Evolutionary conservation across 2,113 vertebrate species (phyloP), one percentile per base, ranked within the genome.

Genomic region (Mustela lutreola): DNA sequence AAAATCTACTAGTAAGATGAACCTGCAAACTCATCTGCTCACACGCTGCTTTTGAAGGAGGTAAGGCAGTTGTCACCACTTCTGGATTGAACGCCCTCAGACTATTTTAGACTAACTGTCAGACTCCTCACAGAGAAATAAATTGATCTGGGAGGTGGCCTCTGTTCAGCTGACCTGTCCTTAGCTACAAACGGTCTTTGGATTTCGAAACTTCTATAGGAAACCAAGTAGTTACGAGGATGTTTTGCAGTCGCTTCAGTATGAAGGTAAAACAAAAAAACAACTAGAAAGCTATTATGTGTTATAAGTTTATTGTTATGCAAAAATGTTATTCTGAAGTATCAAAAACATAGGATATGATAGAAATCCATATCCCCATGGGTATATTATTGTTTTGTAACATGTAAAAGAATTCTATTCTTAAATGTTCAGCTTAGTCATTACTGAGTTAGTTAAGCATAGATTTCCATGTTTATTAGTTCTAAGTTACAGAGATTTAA

Each of bases 261-360:
- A 76, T 16, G 8, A 90, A 87, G 21, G 80, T 85, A 63, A 65
- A 73, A 8, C 4, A 28, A 73, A 42, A 73, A 78, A 78, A 78
- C 26, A 78, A 48, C 26, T 78, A 78, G 18, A 95, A 86, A 71
- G 5, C 26, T 91, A n/a, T 73, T 39, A 70, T 31, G 39, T 91
- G 8, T 78, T 91, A 67, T 15, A 39, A 95, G 14, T 48, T 83
- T 63, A 82, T 42, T 76, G 84, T 53, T 4, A 60, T 45, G 58
- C 4, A 71, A 42, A 92, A 93, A 22, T 28, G 73, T 45, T 76
- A 76, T 76, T 76, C 28, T 92, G 24, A 97, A 92, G 79, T 70
- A 50, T 81, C 24, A 83, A 92, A 94, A 92, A 28, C 33, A 79
- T 7, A 70, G 9, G 22, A 31, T 62, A 39, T 53, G 62, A 39